These are phyloP conservation scores for Piliocolobus tephrosceles DNA, from an alignment of 2,113 vertebrate genomes.

Conservation along the genomic window DNA sequence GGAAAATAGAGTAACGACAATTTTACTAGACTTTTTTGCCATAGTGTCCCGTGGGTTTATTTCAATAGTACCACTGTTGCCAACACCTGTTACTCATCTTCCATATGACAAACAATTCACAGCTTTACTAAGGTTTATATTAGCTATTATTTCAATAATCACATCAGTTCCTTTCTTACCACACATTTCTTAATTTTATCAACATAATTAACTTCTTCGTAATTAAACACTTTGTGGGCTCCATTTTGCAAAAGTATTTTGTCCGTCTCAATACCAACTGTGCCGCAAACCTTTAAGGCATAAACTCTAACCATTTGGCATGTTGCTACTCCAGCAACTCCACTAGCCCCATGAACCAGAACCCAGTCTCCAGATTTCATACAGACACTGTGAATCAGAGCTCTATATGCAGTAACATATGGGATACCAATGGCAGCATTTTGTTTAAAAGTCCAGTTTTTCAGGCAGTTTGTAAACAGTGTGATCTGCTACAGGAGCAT, in stretches of 20 bases:
- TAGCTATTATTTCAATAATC: constrained; percentile 96
- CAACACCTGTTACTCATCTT: constrained; percentile 93
- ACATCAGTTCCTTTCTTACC: constrained; percentile 83
- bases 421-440: constrained; percentile 92
- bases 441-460: constrained; percentile 87
- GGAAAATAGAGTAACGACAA: constrained; percentile 85
- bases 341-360: too few species aligned
- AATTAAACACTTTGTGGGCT: constrained; percentile 92
- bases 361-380: too few species aligned
- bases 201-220: constrained; percentile 89
- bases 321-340: constrained; percentile 88
- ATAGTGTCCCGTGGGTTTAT: constrained; percentile 94
- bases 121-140: constrained; percentile 93
- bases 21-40: constrained; percentile 91
- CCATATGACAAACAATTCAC: constrained; percentile 86
- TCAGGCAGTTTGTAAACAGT: constrained; percentile 87
- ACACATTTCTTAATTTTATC: constrained; percentile 88
- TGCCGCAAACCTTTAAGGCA: constrained; percentile 92
- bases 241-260: constrained; percentile 87
- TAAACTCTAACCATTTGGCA: constrained; percentile 92
- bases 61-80: constrained; percentile 90
- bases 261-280: constrained; percentile 91
- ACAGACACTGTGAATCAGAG: constrained; percentile 88
- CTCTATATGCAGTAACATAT: constrained; percentile 94
- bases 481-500: constrained; percentile 84